Percentiles rank a stretch among this genome's conserved stretches.
phyloP scores from a whole-genome alignment of 2,113 vertebrate genomes.

The Anguilla rostrata region DNA sequence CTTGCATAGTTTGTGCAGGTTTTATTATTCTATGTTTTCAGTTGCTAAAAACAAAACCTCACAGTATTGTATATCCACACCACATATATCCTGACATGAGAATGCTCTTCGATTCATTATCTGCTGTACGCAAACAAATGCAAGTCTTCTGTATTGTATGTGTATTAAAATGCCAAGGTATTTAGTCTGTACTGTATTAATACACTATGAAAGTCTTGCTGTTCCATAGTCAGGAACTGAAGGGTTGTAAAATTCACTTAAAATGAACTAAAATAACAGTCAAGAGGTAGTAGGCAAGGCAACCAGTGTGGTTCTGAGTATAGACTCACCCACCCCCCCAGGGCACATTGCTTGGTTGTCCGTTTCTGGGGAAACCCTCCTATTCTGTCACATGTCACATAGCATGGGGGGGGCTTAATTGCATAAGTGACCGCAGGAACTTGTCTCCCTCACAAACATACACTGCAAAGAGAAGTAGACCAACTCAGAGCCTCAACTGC shows the following conservation, averaged over 20 bases:
- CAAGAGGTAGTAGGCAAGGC: too few species aligned
- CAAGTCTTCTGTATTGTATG: too few species aligned
- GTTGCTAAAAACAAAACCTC: too few species aligned
- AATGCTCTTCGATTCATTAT: too few species aligned
- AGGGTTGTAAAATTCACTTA: too few species aligned
- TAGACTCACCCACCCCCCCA: neutral
- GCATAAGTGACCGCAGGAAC: slow-evolving; percentile 21
- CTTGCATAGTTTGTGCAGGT: too few species aligned
- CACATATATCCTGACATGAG: too few species aligned
- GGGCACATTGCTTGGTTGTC: neutral
- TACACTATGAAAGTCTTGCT: neutral
- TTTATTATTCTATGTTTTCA: too few species aligned
- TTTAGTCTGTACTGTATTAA: neutral
- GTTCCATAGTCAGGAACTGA: too few species aligned
- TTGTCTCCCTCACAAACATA: slow-evolving; percentile 20
- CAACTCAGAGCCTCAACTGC: slow-evolving; percentile 5
- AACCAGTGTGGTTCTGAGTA: neutral
- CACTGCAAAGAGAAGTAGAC: slow-evolving; percentile 16
- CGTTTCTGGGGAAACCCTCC: neutral
- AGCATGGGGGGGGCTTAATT: neutral
- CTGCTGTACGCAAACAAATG: too few species aligned
- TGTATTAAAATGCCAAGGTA: neutral
- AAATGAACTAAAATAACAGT: too few species aligned
- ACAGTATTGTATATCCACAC: too few species aligned
- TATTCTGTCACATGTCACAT: neutral